Evolutionary conservation across 2,888 invertebrate genomes (phyloP), one percentile per base, ranked within the genome.

Genomic region (Lasius platythorax): DNA sequence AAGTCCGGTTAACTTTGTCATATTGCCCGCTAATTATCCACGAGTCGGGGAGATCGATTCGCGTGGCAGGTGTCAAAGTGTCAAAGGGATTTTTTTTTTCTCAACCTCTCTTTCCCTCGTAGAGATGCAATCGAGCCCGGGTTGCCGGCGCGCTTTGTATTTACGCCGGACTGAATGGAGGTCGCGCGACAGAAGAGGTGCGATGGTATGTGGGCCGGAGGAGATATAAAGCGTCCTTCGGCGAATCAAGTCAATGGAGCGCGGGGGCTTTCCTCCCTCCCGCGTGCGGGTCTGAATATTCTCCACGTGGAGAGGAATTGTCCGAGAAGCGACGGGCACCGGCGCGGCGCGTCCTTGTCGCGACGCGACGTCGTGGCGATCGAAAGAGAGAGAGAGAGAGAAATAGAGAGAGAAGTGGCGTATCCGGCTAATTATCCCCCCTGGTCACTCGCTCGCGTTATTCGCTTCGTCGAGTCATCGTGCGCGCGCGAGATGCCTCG

Each of bases 171-270:
- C 85, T 90, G 91, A 89, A 91, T 88, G 88, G 89, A 88, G 86
- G 89, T 90, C 91, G 89, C 90, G 89, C 84, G 88, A 85, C 85
- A 73, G 68, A 84, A 85, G 82, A 82, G 87, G 86, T 83, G 86
- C 82, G n/a, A 8, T 82, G 64, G 89, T 90, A 92, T 90, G 88
- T 91, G 91, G 91, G 89, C 85, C 91, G 88, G 37, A 37, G 83
- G 83, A 91, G 90, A 79, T 79, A 53, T 53, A 79, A 89, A 91
- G 87, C 89, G 92, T 91, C 91, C 92, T 91, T 92, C 89, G 85
- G 63, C 72, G 87, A 92, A 91, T 83, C 87, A 88, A 92, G 91
- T 92, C 91, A 92, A 92, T 91, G 92, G 90, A 91, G 90, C 89
- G 82, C 85, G 33, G 82, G 72, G 53, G 28, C 53, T n/a, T n/a